Evolutionary conservation across 2,113 vertebrate species (phyloP).

Genomic region (Cromileptes altivelis): DNA sequence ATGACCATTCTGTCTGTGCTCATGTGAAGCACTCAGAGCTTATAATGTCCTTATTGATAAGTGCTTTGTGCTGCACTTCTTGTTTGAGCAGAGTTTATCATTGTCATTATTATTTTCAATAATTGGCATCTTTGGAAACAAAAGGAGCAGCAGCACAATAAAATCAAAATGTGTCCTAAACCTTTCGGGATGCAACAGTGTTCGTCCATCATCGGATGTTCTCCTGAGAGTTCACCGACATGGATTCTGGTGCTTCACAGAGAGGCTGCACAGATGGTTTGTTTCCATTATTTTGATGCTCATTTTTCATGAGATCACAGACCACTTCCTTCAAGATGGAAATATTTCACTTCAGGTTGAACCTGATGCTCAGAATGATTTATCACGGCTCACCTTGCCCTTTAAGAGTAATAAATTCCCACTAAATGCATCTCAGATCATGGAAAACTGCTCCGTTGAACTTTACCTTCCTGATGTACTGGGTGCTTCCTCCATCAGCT

Average conservation of each 20-base stretch:
- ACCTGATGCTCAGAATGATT: background rate
- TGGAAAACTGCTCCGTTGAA: constrained; percentile 7
- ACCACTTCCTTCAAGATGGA: background rate
- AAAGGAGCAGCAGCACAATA: background rate
- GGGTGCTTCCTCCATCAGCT: background rate
- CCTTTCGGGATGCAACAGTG: too few species aligned
- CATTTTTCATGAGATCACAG: background rate
- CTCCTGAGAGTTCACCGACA: background rate
- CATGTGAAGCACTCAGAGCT: too few species aligned
- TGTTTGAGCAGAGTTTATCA: too few species aligned
- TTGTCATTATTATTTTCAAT: too few species aligned
- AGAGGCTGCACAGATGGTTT: background rate
- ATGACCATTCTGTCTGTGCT: too few species aligned
- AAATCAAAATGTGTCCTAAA: background rate
- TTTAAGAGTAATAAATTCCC: constrained; percentile 29
- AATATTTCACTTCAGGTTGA: constrained; percentile 18
- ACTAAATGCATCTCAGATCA: constrained; percentile 10
- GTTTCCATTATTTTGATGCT: background rate
- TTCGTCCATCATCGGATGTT: background rate
- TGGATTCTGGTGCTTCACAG: background rate
- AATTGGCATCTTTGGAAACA: background rate
- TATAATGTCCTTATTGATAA: too few species aligned
- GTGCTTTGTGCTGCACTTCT: too few species aligned
- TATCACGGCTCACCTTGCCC: background rate
- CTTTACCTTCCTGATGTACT: background rate